phyloP scores from a whole-genome alignment of 2,888 invertebrate genomes.

The Cremastobaeus sp. region DNA sequence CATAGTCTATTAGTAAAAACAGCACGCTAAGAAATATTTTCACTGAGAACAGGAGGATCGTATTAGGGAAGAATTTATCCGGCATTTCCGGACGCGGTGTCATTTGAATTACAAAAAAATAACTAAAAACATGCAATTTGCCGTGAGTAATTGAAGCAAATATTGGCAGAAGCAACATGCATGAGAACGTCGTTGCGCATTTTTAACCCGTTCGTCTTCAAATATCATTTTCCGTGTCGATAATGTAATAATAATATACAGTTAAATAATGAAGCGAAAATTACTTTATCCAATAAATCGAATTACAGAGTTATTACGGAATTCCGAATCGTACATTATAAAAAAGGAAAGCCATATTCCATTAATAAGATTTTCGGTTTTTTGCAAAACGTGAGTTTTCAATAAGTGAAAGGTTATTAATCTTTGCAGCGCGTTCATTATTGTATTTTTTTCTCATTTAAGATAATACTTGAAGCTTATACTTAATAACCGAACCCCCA shows the following conservation, averaged over 20 bases:
- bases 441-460: slow-evolving; percentile 31
- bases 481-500: slow-evolving; percentile 23
- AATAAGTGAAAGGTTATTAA: slow-evolving; percentile 32
- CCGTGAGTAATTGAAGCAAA: too few relatives aligned
- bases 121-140: too few relatives aligned
- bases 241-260: not conserved
- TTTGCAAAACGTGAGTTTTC: slow-evolving; percentile 17
- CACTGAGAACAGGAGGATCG: too few relatives aligned
- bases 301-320: slow-evolving; percentile 7
- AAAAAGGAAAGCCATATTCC: slow-evolving; percentile 12
- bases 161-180: too few relatives aligned
- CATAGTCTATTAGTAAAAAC: too few relatives aligned
- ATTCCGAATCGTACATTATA: slow-evolving; percentile 16
- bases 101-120: too few relatives aligned
- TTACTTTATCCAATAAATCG: slow-evolving; percentile 1
- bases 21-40: too few relatives aligned
- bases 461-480: slow-evolving; percentile 28
- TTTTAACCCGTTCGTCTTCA: too few relatives aligned
- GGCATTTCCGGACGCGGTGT: too few relatives aligned
- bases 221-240: too few relatives aligned
- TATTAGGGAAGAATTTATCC: too few relatives aligned
- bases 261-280: slow-evolving; percentile 1
- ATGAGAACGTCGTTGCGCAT: too few relatives aligned
- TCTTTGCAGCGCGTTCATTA: slow-evolving; percentile 12
- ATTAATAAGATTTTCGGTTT: slow-evolving; percentile 24